These are phyloP conservation scores for Fabriciana adippe DNA, from an alignment of 2,888 invertebrate genomes.

Conservation along the genomic window DNA sequence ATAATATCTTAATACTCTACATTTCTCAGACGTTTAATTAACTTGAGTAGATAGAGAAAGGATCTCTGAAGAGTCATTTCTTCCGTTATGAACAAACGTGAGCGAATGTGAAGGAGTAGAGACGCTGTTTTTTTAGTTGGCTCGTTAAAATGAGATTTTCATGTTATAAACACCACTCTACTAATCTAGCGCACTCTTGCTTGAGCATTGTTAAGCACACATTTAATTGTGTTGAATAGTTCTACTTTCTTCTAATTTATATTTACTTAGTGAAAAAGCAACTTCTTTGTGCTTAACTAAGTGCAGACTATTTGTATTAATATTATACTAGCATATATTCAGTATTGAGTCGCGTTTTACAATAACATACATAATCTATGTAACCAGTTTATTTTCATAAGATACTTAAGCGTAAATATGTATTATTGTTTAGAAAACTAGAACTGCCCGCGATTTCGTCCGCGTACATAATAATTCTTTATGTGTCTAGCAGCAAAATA, in stretches of 20 bases:
- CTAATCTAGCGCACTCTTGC: conserved; percentile 28
- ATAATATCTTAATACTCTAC: conserved; percentile 50
- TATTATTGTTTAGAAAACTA: too few species aligned
- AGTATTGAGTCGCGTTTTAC: too few species aligned
- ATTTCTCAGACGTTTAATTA: conserved; percentile 63
- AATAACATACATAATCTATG: too few species aligned
- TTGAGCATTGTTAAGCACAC: conserved; percentile 16
- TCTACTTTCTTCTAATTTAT: conserved; percentile 2
- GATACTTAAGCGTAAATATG: too few species aligned
- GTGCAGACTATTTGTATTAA: too few species aligned
- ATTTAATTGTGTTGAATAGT: conserved; percentile 20
- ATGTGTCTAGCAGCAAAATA: too few species aligned
- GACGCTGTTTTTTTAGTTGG: conserved; percentile 33
- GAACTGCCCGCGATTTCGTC: too few species aligned
- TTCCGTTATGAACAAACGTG: conserved; percentile 63
- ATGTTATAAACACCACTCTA: conserved; percentile 26
- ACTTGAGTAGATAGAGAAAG: conserved; percentile 51
- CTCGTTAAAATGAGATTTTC: conserved; percentile 40
- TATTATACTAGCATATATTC: too few species aligned
- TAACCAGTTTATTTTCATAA: too few species aligned
- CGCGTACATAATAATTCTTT: too few species aligned
- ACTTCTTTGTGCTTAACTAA: neutral
- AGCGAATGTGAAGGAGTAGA: conserved; percentile 51
- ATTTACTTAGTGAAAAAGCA: neutral
- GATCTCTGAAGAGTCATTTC: conserved; percentile 51